Evolutionary conservation across 2,113 vertebrate species (phyloP), one percentile per base, ranked within the genome.

Genomic region (Recurvirostra avosetta): DNA sequence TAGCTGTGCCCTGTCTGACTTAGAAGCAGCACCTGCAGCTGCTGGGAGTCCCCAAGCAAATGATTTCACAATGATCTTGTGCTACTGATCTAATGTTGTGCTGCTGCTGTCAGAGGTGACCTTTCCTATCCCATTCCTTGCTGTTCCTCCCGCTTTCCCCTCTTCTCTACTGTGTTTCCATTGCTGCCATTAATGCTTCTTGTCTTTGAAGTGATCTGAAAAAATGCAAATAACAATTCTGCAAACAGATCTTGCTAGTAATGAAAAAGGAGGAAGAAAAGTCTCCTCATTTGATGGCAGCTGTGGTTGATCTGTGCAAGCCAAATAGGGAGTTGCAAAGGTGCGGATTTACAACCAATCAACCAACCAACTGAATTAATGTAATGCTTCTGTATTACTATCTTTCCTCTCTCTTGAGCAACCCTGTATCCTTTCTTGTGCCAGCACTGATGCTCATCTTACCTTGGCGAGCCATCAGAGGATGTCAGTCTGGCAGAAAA

Each of bases 401-500:
- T 72, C 19, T 84, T 91, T 73, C 50, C 67, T 75, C 62, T 41
- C 36, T 89, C 87, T 88, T 91, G 58, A 82, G 87, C 87, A 88
- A 87, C 9, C 1, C 55, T 86, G 25, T 17, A 58, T 62, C 16
- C 25, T 40, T 94, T 77, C 61, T 53, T 43, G 34, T 91, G 70
- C 61, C 87, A 91, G 84, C 14, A 40, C 17, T 43, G 79, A 68
- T 72, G 49, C 70, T 95, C 70, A 58, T 88, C 36, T 85, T 84
- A 55, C 77, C 36, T 72, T 91, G 93, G 87, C 93, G 81, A 82
- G 70, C 36, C 81, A 87, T 72, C 87, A 96, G 70, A 91, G 80
- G 70, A 68, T 68, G 50, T 53, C 59, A 91, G 26, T 49, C 52
- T 94, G 50, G 47, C 80, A 87, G n/a, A 77, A 91, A 71, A 89